Evolutionary conservation across 2,888 invertebrate species (phyloP), one percentile per base, ranked within the genome.

Genomic region (Nomada ferruginata): DNA sequence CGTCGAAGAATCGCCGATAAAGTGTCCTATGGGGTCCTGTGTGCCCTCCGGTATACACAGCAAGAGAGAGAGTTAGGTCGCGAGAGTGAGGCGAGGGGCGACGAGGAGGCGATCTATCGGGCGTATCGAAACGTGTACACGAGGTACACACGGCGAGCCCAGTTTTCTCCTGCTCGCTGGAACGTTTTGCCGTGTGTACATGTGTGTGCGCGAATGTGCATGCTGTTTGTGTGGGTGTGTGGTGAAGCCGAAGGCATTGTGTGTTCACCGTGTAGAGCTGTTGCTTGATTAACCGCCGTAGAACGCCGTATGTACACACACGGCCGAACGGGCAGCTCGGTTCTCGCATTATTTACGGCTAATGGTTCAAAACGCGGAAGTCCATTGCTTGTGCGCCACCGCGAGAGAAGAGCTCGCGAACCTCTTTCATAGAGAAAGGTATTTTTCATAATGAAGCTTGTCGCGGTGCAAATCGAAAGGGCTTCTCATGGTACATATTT

Each of bases 311-410:
- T 84, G 70, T 83, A 89, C 87, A 74, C 60, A 86, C 87, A 86
- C 87, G 88, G 85, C 81, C 82, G 85, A 83, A 82, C 88, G 87
- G 76, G 79, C 79, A 86, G 81, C 89, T 82, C 87, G 81, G 85
- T 79, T 72, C 80, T 82, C 90, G 83, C 89, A 91, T 92, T 92
- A 92, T 92, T 92, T 90, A 92, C 91, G 91, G 91, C 84, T 92
- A 92, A 91, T 91, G 90, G 88, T 84, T 90, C 90, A 90, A 92
- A 91, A 92, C 89, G 90, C 90, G 91, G 92, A 92, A 92, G 91
- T 90, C 87, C 86, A 75, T 47, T 66, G 74, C 73, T 66, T 57
- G 55, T 69, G 42, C 79, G 79, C 64, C 84, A 75, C 65, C 36
- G 75, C 64, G 64, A 47, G 79, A 79, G 74, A 66, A 64, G 29